phyloP scores from a whole-genome alignment of 2,797 vertebrate genomes.

The Oreochromis grahami region DNA sequence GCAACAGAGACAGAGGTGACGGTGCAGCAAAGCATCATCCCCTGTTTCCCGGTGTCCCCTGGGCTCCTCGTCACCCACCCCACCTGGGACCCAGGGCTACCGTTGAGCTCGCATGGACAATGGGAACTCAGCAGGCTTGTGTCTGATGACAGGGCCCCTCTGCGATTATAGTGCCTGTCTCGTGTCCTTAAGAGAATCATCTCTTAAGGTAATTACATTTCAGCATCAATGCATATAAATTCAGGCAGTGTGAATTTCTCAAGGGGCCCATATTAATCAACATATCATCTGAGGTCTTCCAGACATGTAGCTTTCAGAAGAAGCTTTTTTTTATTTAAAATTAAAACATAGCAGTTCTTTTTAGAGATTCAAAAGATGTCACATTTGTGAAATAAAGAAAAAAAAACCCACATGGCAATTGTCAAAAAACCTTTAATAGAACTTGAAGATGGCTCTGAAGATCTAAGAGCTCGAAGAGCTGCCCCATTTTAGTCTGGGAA shows the following conservation, averaged over 20 bases:
- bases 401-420: background rate
- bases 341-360: background rate
- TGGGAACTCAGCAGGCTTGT: conserved; percentile 45
- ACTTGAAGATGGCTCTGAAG: conserved; percentile 38
- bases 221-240: conserved; percentile 77
- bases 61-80: conserved; percentile 39
- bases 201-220: conserved; percentile 84
- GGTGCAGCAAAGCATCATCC: conserved; percentile 43
- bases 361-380: background rate
- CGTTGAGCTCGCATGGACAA: conserved; percentile 45
- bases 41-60: conserved; percentile 41
- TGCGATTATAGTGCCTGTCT: conserved; percentile 71
- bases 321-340: background rate
- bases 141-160: conserved; percentile 51
- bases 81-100: conserved; percentile 61
- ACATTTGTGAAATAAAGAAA: background rate
- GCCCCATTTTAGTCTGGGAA: conserved; percentile 73
- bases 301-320: background rate
- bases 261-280: conserved; percentile 70
- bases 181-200: conserved; percentile 75
- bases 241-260: conserved; percentile 62
- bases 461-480: conserved; percentile 58
- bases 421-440: background rate
- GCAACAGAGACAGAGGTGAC: conserved; percentile 50
- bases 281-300: conserved; percentile 26